Evolutionary conservation across 30 jellyfish, hydroid and myxozoan species (phyloP), one percentile per base, ranked within the genome.

Genomic region (Turritopsis rubra): DNA sequence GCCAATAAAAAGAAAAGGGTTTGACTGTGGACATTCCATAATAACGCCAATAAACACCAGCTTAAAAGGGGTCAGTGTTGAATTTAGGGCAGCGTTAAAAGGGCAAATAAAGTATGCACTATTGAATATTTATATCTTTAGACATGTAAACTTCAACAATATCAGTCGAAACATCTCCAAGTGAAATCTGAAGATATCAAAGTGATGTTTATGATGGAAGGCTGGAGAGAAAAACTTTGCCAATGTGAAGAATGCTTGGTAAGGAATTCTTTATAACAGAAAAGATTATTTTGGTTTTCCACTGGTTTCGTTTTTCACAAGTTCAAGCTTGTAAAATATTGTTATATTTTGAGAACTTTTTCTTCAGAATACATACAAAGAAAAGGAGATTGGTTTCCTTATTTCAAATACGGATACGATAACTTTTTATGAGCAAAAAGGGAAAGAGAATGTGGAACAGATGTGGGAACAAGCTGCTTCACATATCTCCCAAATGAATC

Each of bases 181-280:
- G 71, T 9, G 9, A 19, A 74, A 74, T 16, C 13, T 21, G 71
- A 26, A 23, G 82, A 29, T 29, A 26, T 29, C 18, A 74, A 60
- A 82, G 84, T 85, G 26, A n/a, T 82, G 31, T 82, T 26, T 71
- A 26, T 71, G 72, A 1, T 9, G 0, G 85, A 66, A 18, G 52
- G 85, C 23, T 92, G 98, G 98, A 85, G 98, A 79, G 88, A 85
- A 1, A n/a, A 74, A 66, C 85, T 92, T 21, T 92, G 98, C 86
- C 79, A 65, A 18, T 92, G 98, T 79, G 60, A 70, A 9, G 78
- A 65, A 54, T 92, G 98, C 89, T 52, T 84, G 96, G 98, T 92
- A 66, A 79, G 90, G 53, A 22, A 23, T 65, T 19, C 19, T 5
- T 52, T 23, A 21, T 28, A 18, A 28, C n/a, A n/a, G n/a, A n/a